Conservation (phyloP, 2,113 vertebrate species). For the Notechis scutatus region DNA sequence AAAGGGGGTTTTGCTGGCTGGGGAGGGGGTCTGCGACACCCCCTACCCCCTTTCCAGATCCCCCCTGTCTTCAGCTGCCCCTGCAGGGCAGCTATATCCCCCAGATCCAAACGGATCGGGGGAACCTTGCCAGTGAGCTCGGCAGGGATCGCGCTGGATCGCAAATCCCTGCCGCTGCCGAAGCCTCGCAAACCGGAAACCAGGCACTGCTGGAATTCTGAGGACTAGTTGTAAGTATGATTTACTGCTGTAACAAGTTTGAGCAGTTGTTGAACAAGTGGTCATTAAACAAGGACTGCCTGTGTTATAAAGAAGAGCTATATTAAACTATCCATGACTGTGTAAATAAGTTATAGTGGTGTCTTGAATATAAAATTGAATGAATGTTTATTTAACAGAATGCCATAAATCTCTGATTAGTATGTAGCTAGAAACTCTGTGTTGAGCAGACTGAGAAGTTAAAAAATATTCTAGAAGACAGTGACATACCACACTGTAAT, state of each 20-base stretch:
- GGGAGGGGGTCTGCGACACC: no score
- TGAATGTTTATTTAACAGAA: neutral
- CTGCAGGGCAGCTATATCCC: no score
- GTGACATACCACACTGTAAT: neutral
- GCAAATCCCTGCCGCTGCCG: no score
- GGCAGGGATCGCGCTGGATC: no score
- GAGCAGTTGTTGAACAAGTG: neutral
- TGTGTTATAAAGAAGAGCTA: neutral
- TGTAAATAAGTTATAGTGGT: neutral
- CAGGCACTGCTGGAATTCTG: neutral
- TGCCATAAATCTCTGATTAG: neutral
- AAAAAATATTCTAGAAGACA: neutral
- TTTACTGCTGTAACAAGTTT: neutral
- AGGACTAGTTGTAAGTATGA: neutral
- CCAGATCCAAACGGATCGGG: no score
- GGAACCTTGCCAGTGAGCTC: no score
- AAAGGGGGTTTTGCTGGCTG: no score
- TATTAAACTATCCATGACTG: neutral
- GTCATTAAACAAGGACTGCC: neutral
- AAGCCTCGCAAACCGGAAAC: no score
- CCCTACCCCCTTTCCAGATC: no score
- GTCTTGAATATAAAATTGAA: neutral
- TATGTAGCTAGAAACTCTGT: neutral
- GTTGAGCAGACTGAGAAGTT: neutral
- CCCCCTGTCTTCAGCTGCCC: no score